These are phyloP conservation scores for Dicrostonyx torquatus DNA, from an alignment of 2,797 vertebrate species.

Conservation along the genomic window DNA sequence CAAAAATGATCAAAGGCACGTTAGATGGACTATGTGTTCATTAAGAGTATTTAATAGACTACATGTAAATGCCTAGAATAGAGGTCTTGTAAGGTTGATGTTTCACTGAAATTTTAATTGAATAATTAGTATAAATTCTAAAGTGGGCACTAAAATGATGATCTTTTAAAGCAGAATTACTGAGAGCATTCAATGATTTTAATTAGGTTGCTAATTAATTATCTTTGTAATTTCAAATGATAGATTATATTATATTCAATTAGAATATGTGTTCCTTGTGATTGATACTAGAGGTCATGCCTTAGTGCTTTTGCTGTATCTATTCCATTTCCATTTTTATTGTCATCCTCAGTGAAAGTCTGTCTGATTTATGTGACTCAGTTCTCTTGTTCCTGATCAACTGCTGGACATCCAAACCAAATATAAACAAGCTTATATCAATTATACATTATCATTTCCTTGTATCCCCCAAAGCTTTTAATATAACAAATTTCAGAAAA, in stretches of 20 bases:
- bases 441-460: slow-evolving; percentile 14
- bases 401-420: background rate
- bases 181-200: slow-evolving; percentile 77
- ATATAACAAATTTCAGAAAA: slow-evolving; percentile 49
- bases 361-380: background rate
- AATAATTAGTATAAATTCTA: slow-evolving; percentile 83
- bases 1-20: slow-evolving; percentile 55
- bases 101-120: slow-evolving; percentile 83
- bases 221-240: slow-evolving; percentile 77
- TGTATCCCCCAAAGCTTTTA: background rate
- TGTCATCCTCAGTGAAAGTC: background rate
- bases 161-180: slow-evolving; percentile 82
- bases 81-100: slow-evolving; percentile 78
- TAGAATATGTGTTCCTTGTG: slow-evolving; percentile 70
- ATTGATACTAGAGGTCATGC: slow-evolving; percentile 25
- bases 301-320: background rate
- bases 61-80: slow-evolving; percentile 79
- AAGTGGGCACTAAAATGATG: slow-evolving; percentile 77
- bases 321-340: background rate
- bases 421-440: background rate
- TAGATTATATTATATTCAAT: slow-evolving; percentile 61
- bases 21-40: slow-evolving; percentile 43
- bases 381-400: background rate
- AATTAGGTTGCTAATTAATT: slow-evolving; percentile 84
- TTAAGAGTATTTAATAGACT: slow-evolving; percentile 79